Percentiles rank a stretch among this genome's conserved stretches.
These are phyloP conservation scores for Horisme vitalbata DNA, from an alignment of 2,888 invertebrate genomes.

Conservation along the genomic window DNA sequence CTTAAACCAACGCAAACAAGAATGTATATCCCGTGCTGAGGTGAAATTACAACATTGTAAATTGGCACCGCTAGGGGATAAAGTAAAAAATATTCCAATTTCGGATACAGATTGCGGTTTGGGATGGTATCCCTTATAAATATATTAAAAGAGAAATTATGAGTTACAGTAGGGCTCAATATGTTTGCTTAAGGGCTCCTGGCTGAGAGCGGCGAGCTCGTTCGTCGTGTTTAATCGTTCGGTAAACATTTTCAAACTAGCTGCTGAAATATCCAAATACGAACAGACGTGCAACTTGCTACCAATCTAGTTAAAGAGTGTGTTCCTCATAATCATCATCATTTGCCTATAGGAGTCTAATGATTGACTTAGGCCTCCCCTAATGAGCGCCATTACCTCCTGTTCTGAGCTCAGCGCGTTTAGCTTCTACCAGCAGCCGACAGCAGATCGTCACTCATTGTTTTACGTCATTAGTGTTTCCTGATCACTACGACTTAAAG, in stretches of 20 bases:
- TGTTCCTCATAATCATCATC: too few species aligned
- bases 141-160: constrained; percentile 64
- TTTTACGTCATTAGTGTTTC: too few species aligned
- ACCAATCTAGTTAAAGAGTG: too few species aligned
- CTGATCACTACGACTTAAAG: too few species aligned
- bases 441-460: too few species aligned
- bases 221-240: constrained; percentile 29
- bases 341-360: too few species aligned
- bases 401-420: too few species aligned
- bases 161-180: constrained; percentile 44
- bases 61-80: constrained; percentile 44
- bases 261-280: too few species aligned
- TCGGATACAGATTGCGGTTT: constrained; percentile 58
- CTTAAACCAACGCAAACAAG: constrained; percentile 20
- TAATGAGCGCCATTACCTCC: too few species aligned
- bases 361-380: too few species aligned
- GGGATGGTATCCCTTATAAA: constrained; percentile 58
- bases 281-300: too few species aligned
- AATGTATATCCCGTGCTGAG: constrained; percentile 12
- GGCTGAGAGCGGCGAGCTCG: constrained; percentile 16
- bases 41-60: constrained; percentile 22
- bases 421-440: too few species aligned
- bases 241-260: constrained; percentile 23
- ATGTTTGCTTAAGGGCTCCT: constrained; percentile 39
- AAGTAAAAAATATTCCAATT: constrained; percentile 63